These are phyloP conservation scores for Calliphora vomitoria DNA, from an alignment of 2,888 invertebrate genomes.

Conservation along the genomic window DNA sequence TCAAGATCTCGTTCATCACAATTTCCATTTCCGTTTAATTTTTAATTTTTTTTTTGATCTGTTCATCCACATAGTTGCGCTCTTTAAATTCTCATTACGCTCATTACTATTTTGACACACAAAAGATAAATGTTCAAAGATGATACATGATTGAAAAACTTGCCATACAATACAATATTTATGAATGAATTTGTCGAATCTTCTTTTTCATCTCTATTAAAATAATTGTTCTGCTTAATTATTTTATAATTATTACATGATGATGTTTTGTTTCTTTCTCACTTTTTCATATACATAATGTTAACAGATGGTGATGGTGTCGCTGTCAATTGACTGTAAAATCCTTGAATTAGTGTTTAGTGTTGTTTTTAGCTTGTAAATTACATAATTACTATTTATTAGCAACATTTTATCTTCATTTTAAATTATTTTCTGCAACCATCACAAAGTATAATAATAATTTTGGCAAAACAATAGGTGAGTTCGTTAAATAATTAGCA, in stretches of 20 bases:
- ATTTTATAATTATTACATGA: conserved; percentile 52
- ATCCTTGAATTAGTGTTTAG: conserved; percentile 46
- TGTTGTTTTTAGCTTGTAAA: conserved; percentile 22
- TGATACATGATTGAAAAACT: neutral
- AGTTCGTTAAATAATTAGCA: neutral
- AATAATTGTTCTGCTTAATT: conserved; percentile 35
- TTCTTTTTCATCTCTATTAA: conserved; percentile 18
- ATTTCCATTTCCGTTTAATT: neutral
- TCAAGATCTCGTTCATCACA: neutral
- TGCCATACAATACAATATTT: neutral
- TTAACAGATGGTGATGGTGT: conserved; percentile 13
- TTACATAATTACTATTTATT: conserved; percentile 60
- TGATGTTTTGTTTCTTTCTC: neutral
- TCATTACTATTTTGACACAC: conserved; percentile 9
- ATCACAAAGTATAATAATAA: conserved; percentile 12
- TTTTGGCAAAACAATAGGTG: conserved; percentile 12
- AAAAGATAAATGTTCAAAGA: neutral
- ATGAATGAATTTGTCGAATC: conserved; percentile 14
- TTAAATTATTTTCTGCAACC: conserved; percentile 34
- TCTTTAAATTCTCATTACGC: conserved; percentile 5
- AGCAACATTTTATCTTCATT: conserved; percentile 55
- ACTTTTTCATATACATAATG: neutral
- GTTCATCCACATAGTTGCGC: neutral
- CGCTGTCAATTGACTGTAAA: conserved; percentile 22
- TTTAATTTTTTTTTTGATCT: neutral